Percentiles rank a stretch among this genome's conserved stretches.
Evolutionary conservation across 2,797 vertebrate species (phyloP).

Genomic region (Gobionotothen gibberifrons): DNA sequence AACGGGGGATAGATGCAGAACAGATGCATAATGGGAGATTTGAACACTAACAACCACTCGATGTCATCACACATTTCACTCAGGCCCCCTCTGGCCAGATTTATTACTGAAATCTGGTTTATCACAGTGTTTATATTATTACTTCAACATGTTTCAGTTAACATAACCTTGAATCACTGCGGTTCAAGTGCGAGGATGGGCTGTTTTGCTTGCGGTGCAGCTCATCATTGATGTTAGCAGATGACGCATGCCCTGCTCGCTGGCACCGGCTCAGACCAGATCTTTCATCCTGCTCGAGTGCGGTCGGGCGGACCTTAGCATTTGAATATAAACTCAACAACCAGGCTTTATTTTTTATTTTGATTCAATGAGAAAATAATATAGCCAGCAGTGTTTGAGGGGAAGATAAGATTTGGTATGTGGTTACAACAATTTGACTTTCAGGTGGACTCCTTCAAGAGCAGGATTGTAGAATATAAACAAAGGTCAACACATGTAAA

Average conservation of each 20-base stretch:
- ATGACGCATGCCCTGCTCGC: constrained; percentile 81
- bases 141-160: constrained; percentile 86
- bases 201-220: constrained; percentile 83
- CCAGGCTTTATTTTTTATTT: constrained; percentile 63
- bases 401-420: constrained; percentile 49
- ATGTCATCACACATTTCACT: constrained; percentile 77
- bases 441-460: constrained; percentile 25
- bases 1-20: constrained; percentile 45
- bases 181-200: constrained; percentile 83
- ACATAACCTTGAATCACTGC: constrained; percentile 87
- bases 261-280: constrained; percentile 77
- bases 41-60: constrained; percentile 73
- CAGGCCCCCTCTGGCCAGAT: constrained; percentile 77
- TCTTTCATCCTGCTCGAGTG: constrained; percentile 74
- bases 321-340: constrained; percentile 70
- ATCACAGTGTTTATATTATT: constrained; percentile 88
- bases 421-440: constrained; percentile 22
- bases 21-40: constrained; percentile 77
- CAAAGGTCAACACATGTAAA: constrained; percentile 29
- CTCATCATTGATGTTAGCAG: constrained; percentile 80
- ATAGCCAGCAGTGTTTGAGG: constrained; percentile 10
- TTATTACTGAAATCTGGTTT: constrained; percentile 86
- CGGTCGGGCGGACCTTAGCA: constrained; percentile 70
- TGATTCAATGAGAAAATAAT: constrained; percentile 68
- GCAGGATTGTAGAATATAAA: constrained; percentile 27